Percentiles rank a stretch among this genome's conserved stretches.
phyloP scores from a whole-genome alignment of 37 sponge, comb jelly and placozoan genomes.

The Oopsacas minuta region DNA sequence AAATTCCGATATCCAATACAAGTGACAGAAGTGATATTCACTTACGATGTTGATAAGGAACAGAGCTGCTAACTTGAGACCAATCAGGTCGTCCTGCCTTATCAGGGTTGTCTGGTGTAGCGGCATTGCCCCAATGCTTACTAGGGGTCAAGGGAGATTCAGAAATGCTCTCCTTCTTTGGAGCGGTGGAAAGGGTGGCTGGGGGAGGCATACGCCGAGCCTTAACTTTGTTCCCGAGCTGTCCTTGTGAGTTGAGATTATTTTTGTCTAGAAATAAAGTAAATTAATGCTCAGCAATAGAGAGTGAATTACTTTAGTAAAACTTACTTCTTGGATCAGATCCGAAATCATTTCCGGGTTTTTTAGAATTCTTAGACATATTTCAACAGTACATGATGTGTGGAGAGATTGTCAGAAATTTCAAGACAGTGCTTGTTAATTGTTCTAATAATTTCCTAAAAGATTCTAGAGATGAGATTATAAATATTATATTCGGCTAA shows the following conservation, averaged over 20 bases:
- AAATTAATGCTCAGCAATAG: background rate
- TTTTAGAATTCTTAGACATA: background rate
- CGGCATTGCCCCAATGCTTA: background rate
- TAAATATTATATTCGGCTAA: too few species aligned
- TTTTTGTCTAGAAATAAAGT: background rate
- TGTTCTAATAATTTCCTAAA: background rate
- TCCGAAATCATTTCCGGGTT: background rate
- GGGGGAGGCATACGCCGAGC: background rate
- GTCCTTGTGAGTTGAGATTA: background rate
- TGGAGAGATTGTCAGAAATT: background rate
- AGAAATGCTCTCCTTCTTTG: background rate
- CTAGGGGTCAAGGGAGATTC: background rate
- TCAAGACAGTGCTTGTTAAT: background rate
- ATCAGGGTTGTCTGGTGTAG: background rate
- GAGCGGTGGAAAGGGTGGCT: background rate
- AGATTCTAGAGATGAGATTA: too few species aligned
- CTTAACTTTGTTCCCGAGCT: background rate
- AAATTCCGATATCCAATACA: too few species aligned
- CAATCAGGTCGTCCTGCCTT: background rate
- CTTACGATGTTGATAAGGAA: background rate
- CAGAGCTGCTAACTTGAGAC: background rate
- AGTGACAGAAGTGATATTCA: too few species aligned
- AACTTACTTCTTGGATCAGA: constrained; percentile 1
- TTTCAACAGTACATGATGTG: background rate
- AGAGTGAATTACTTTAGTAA: background rate